Evolutionary conservation across 2,888 invertebrate species (phyloP), one percentile per base, ranked within the genome.

Genomic region (Meliscaeva auricollis): DNA sequence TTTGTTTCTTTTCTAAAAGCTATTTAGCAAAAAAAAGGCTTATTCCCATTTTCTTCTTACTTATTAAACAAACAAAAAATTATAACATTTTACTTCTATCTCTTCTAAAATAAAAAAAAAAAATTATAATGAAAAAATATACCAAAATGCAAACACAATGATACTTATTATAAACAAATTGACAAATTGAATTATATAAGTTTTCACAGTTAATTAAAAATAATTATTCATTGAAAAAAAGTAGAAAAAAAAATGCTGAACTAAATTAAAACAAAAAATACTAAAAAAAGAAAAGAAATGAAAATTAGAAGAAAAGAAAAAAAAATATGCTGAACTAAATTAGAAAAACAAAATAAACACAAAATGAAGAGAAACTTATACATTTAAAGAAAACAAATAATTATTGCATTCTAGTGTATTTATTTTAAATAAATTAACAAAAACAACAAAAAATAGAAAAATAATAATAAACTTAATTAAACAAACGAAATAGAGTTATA

Each of bases 151-250:
- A 70, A 81, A 62, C 44, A 83, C 73, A 74, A 78, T 79, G 66
- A 58, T 89, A 88, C 89, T 89, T 90, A 87, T 89, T 32, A 64
- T 35, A 50, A 89, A 89, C 11, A 38, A 38, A 9, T 2, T 9
- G n/a, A 20, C 38, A 20, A 35, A 75, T 77, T 48, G 56, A 60
- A 66, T 72, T 77, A 54, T 46, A 72, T 68, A 81, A 78, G 70
- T 85, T 81, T 85, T 74, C 73, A 77, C 73, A 74, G 87, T 79
- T 81, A 82, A 69, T 62, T 66, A 81, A 73, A 20, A 32, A 58
- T 48, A 74, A 77, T 77, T 79, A 77, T 70, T 76, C 73, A 77
- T 54, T 72, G 56, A 87, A 78, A 54, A 87, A 78, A 58, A 46
- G 44, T 64, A 64, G 46, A 7, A 9, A 38, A 11, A 38, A 35